These are phyloP conservation scores for Loriculus beryllinus DNA, from an alignment of 2,797 vertebrate genomes.

Conservation along the genomic window DNA sequence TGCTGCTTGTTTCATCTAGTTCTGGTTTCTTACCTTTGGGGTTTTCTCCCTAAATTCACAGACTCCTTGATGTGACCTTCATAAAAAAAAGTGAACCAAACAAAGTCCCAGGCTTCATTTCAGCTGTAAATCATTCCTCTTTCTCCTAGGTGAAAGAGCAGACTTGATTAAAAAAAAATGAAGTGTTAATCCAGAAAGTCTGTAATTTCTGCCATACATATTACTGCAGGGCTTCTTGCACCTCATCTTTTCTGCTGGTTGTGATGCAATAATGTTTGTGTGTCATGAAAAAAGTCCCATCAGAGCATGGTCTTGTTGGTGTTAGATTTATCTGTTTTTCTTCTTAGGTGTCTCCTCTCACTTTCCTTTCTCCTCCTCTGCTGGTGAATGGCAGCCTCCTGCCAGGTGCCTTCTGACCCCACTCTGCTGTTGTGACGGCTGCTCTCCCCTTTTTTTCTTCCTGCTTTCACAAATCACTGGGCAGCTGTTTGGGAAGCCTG, in stretches of 20 bases:
- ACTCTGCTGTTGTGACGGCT: fast-evolving
- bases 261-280: neutral
- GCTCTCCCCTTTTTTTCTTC: neutral
- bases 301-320: neutral
- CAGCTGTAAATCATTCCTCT: neutral
- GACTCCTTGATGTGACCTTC: neutral
- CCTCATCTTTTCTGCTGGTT: neutral
- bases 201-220: neutral
- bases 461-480: neutral
- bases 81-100: neutral
- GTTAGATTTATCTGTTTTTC: neutral
- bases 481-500: neutral
- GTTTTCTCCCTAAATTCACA: neutral
- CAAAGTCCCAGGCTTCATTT: neutral
- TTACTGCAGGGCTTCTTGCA: neutral
- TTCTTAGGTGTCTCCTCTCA: neutral
- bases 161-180: neutral
- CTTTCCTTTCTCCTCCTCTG: neutral
- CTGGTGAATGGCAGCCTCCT: neutral
- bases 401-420: neutral
- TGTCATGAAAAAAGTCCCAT: neutral
- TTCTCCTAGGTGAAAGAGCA: neutral
- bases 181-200: neutral
- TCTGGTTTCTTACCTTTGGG: neutral
- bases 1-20: neutral